Evolutionary conservation across 2,113 vertebrate genomes (phyloP).

Genomic region (Actinemys pallida): DNA sequence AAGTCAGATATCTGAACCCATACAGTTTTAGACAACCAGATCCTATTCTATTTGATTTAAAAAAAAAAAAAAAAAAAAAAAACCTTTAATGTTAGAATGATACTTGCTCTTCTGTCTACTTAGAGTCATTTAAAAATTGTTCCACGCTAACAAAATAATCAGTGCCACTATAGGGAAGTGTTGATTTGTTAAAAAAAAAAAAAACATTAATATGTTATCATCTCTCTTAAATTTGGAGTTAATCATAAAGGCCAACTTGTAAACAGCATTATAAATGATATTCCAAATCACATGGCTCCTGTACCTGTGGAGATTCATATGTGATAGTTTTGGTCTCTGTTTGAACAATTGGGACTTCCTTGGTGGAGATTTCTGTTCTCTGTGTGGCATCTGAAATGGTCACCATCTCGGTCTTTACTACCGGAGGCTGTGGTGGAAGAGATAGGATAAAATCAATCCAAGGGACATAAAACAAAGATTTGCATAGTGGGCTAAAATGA

Average conservation of each 20-base stretch:
- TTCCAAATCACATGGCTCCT: not conserved
- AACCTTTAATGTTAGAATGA: not conserved
- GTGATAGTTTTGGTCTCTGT: constrained; percentile 99
- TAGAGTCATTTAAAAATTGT: not conserved
- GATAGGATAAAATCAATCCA: constrained; percentile 76
- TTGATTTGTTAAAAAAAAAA: not conserved
- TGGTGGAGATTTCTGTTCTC: constrained; percentile 97
- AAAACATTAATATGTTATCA: not conserved
- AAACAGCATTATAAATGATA: not conserved
- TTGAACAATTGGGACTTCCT: constrained; percentile 99
- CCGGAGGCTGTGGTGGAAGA: constrained; percentile 90
- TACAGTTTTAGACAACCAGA: not conserved
- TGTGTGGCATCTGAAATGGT: constrained; percentile 98
- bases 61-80: not conserved
- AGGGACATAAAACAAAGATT: constrained; percentile 15
- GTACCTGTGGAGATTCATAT: constrained; percentile 97
- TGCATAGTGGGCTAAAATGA: constrained; percentile 23
- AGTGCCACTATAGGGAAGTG: not conserved
- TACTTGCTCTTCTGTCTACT: not conserved
- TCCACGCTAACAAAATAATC: not conserved
- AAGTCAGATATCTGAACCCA: not conserved
- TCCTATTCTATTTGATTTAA: not conserved
- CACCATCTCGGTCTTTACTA: constrained; percentile 99
- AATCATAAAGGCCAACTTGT: not conserved
- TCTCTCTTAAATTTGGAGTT: not conserved